Base-by-base conservation (phyloP, 2,888 invertebrate species). In the Agonum fuliginosum region DNA sequence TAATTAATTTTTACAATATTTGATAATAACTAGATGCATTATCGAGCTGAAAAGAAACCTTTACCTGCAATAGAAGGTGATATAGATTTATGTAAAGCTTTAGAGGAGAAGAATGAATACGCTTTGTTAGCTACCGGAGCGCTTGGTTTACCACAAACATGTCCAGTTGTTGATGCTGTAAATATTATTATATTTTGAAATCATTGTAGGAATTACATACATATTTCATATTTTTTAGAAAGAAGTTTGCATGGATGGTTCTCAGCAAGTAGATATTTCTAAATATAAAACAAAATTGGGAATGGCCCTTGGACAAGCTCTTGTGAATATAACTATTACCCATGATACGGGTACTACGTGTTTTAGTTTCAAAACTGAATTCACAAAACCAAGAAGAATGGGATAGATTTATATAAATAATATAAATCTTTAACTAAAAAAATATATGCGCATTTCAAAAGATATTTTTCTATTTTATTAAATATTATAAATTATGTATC, bases 241-340 rank as follows among this genome's bases (percentile, higher is more conserved):
- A 41, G 41, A 22, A 41, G 43, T 43, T n/a, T 77, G 77, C 19
- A 20, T 14, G 19, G 24, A 46, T 27, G 51, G 54, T n/a, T 5
- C 12, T 12, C 19, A 77, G 17, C 41, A 70, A 46, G 54, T 77
- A 5, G 54, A 43, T 17, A 77, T 77, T 24, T n/a, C 58, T 8
- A 77, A 77, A 70, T 77, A 69, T 30, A 77, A 70, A 62, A 17
- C 24, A 10, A 77, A 77, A 77, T 43, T 77, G 22, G 77, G 77
- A 24, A 54, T 77, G 41, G 54, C 77, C 12, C 41, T 77, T 22
- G 77, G 77, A 24, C 43, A 43, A 8, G 6, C 77, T 12, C 12
- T 54, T 51, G 77, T 77, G 6, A 77, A 77, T 30, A 14, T 77
- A 10, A 70, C 77, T 6, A 77, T 77, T 10, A 70, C 30, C 2